phyloP scores from a whole-genome alignment of 1,140 invertebrate genomes.

The Lordiphosa collinella region DNA sequence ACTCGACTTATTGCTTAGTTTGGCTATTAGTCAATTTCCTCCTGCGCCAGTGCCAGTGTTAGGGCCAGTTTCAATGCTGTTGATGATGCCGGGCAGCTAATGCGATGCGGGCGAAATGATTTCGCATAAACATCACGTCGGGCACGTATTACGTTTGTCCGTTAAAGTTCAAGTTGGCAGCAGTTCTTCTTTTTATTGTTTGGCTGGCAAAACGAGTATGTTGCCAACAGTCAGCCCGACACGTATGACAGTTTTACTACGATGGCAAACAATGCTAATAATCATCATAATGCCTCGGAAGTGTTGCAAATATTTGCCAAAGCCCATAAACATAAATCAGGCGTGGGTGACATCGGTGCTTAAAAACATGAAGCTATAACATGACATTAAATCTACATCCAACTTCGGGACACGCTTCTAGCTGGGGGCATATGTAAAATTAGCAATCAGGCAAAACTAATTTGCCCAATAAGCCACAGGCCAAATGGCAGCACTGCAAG shows the following conservation, averaged over 20 bases:
- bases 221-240: conserved; percentile 48
- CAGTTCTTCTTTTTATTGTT: conserved; percentile 25
- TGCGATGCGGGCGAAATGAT: conserved; percentile 34
- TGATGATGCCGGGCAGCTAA: conserved; percentile 37
- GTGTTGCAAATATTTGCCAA: conserved; percentile 66
- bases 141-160: conserved; percentile 64
- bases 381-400: conserved; percentile 38
- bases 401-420: neutral
- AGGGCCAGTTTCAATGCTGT: conserved; percentile 16
- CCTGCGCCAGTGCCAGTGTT: neutral
- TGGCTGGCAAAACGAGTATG: conserved; percentile 33
- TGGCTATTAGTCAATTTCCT: conserved; percentile 54
- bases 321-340: conserved; percentile 68
- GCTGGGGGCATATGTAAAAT: conserved; percentile 19
- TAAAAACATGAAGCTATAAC: conserved; percentile 29
- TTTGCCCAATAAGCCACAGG: conserved; percentile 55
- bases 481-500: conserved; percentile 39
- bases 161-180: conserved; percentile 30
- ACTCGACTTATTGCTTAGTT: conserved; percentile 26
- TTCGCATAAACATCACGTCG: conserved; percentile 71
- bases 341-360: conserved; percentile 14
- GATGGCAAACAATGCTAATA: conserved; percentile 67
- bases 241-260: conserved; percentile 70
- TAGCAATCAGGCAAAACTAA: conserved; percentile 58
- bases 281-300: conserved; percentile 61